Evolutionary conservation across 1,140 invertebrate genomes (phyloP), one percentile per base, ranked within the genome.

Genomic region (Rhizoglyphus robini): DNA sequence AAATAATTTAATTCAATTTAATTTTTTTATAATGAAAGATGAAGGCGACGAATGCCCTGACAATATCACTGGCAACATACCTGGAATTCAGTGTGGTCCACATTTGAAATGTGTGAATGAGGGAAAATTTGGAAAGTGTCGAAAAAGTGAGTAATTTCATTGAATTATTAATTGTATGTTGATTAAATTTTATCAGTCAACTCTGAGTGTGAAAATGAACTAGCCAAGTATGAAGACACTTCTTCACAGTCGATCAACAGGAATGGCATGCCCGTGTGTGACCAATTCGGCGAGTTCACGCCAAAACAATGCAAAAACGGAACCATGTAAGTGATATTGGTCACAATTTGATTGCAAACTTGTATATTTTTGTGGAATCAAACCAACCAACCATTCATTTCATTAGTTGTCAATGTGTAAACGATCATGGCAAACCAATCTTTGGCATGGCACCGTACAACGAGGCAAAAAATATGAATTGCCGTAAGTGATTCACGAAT

Each of bases 281-380:
- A 69, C 48, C 47, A 69, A 11, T 65, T 67, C 47, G 68, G 68
- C 23, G 66, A 57, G 25, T 69, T 61, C 38, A 32, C 31, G 18
- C 30, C 65, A 11, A 25, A 41, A 3, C 61, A 57, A 2, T 69
- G 68, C 27, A 54, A 48, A 46, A 41, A 57, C 11, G 68, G 62
- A n/a, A 57, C 60, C 15, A 13, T 69, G 68, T 69, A 63, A 66
- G 65, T 38, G n/a, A n/a, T n/a, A n/a, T n/a, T n/a, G n/a, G n/a
- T n/a, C n/a, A n/a, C n/a, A n/a, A n/a, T n/a, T n/a, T n/a, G n/a
- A n/a, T n/a, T n/a, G n/a, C n/a, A n/a, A n/a, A n/a, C n/a, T n/a
- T n/a, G n/a, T n/a, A n/a, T n/a, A n/a, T n/a, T n/a, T n/a, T n/a
- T n/a, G n/a, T n/a, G n/a, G n/a, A n/a, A 63, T 60, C 48, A 18